A percentile compares a stretch with the other conserved stretches of the same genome.
Evolutionary conservation across 2,797 vertebrate genomes (phyloP).

Genomic region (Limnodromus scolopaceus): DNA sequence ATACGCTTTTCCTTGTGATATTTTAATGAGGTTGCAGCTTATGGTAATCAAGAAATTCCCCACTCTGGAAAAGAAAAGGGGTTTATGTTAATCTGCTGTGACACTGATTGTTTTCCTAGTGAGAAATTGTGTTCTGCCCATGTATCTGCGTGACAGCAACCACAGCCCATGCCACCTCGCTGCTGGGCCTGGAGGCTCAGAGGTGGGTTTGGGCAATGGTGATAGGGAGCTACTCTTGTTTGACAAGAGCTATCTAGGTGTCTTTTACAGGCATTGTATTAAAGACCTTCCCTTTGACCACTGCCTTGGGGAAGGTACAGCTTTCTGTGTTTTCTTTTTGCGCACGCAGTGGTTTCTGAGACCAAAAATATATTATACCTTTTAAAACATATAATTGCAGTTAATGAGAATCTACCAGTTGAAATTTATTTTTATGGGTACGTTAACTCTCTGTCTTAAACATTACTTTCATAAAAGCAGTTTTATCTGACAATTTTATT

Average conservation of each 20-base stretch:
- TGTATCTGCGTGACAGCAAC: not conserved
- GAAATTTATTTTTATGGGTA: not conserved
- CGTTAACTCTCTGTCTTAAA: not conserved
- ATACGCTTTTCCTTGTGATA: slow-evolving; percentile 43
- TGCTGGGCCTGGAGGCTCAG: not conserved
- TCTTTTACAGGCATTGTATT: not conserved
- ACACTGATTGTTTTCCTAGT: slow-evolving; percentile 28
- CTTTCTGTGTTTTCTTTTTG: not conserved
- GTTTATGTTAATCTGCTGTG: slow-evolving; percentile 51
- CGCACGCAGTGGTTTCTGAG: not conserved
- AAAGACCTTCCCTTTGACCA: not conserved
- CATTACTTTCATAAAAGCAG: not conserved
- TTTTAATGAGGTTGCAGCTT: slow-evolving; percentile 54
- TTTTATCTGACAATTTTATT: not conserved
- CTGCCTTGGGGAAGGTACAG: not conserved
- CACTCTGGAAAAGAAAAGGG: slow-evolving; percentile 21
- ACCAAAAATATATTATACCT: not conserved
- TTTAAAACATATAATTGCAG: not conserved
- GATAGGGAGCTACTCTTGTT: not conserved
- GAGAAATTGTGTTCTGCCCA: not conserved
- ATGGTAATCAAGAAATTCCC: slow-evolving; percentile 57
- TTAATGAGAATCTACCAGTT: not conserved
- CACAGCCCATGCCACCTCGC: accelerated
- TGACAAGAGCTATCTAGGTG: not conserved
- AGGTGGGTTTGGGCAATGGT: not conserved